Evolutionary conservation across 2,113 vertebrate species (phyloP).

Genomic region (Machaerirhynchus nigripectus): DNA sequence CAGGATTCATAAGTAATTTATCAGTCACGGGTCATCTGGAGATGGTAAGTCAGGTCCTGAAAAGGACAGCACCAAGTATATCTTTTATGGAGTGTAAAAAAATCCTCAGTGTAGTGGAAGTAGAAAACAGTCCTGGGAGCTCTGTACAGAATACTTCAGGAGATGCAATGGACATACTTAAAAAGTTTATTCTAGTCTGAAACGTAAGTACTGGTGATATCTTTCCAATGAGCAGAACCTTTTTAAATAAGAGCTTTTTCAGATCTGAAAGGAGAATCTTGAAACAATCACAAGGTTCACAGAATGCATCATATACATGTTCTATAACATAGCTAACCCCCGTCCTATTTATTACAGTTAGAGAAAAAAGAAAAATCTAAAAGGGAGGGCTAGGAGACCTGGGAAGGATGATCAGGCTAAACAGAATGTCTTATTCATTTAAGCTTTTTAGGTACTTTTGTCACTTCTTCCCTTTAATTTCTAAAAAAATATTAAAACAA

Average conservation of each 20-base stretch:
- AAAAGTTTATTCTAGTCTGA: neutral
- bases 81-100: conserved; percentile 22
- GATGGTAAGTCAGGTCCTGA: conserved; percentile 16
- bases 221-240: neutral
- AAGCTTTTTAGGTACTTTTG: neutral
- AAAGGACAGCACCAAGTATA: neutral
- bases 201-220: neutral
- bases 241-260: neutral
- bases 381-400: neutral
- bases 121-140: neutral
- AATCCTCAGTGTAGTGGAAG: neutral
- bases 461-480: neutral
- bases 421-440: neutral
- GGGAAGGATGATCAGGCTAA: neutral
- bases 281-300: neutral
- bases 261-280: neutral
- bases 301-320: neutral
- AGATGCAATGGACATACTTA: neutral
- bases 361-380: neutral
- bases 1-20: conserved; percentile 46
- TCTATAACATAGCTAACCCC: neutral
- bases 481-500: neutral
- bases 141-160: neutral
- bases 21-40: conserved; percentile 35
- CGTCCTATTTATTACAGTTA: neutral